A percentile compares a stretch with the other conserved stretches of the same genome.
Conservation (phyloP, 2,797 vertebrate genomes). For the Emydoidea blandingii region DNA sequence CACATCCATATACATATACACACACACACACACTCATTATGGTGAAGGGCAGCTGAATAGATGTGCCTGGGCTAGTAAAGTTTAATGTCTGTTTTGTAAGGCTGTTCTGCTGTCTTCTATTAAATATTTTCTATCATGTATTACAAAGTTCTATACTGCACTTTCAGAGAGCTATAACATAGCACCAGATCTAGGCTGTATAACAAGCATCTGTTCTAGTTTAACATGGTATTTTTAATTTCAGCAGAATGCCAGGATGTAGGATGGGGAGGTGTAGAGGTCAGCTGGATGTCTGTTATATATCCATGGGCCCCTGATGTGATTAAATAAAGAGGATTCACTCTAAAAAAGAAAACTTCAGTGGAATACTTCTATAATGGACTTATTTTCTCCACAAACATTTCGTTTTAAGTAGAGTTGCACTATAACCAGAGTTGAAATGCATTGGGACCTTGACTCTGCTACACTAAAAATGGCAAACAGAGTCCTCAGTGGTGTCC, state of each 20-base stretch:
- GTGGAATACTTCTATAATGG: not conserved
- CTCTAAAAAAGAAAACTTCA: accelerated
- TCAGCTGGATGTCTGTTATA: not conserved
- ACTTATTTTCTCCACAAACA: not conserved
- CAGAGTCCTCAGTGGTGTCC: not conserved
- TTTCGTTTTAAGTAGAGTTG: no score
- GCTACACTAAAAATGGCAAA: not conserved
- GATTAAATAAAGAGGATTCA: not conserved
- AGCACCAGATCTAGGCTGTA: not conserved
- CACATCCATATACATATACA: no score
- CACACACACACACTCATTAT: not conserved
- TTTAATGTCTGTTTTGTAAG: not conserved
- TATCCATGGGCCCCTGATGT: not conserved
- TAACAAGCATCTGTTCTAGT: not conserved
- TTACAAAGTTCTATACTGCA: not conserved
- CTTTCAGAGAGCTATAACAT: not conserved
- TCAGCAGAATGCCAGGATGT: not conserved
- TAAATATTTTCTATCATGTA: not conserved
- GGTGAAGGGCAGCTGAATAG: not conserved
- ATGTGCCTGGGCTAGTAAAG: not conserved
- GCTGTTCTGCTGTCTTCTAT: not conserved
- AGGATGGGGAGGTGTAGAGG: not conserved
- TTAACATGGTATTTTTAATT: not conserved
- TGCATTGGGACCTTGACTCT: not conserved
- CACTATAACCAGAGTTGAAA: no score